Conservation (phyloP, 2,797 vertebrate genomes). For the Varecia variegata region DNA sequence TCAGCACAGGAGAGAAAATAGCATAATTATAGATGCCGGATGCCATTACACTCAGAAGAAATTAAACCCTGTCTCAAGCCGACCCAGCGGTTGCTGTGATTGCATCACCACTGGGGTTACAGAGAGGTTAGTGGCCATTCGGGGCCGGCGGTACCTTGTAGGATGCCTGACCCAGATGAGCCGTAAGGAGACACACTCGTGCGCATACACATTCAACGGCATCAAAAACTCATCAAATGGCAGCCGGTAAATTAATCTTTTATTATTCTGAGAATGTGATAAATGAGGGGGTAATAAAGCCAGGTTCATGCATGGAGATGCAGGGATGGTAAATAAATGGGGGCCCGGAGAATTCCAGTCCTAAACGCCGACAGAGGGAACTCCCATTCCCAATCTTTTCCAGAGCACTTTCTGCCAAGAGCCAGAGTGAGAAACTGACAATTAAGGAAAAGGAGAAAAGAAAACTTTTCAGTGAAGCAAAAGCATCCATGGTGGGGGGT, state of each 20-base stretch:
- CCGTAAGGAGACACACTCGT: neutral
- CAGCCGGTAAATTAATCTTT: slow-evolving; percentile 67
- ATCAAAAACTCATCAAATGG: slow-evolving; percentile 71
- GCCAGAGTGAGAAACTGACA: neutral
- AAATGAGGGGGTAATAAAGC: slow-evolving; percentile 71
- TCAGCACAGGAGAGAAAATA: slow-evolving; percentile 93
- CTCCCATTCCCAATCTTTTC: neutral
- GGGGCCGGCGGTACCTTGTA: slow-evolving; percentile 71
- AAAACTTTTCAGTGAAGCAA: neutral
- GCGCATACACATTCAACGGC: neutral
- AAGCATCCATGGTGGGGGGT: neutral
- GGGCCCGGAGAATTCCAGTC: slow-evolving; percentile 30
- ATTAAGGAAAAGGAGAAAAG: neutral
- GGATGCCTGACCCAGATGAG: slow-evolving; percentile 67
- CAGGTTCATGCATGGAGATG: slow-evolving; percentile 51
- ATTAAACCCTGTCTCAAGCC: slow-evolving; percentile 88
- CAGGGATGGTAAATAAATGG: slow-evolving; percentile 66
- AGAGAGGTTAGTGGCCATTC: slow-evolving; percentile 77
- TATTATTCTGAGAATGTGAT: slow-evolving; percentile 74
- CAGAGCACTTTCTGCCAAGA: neutral
- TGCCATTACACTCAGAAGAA: slow-evolving; percentile 94
- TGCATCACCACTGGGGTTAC: slow-evolving; percentile 80
- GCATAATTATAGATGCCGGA: slow-evolving; percentile 95
- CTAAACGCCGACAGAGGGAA: slow-evolving; percentile 6
- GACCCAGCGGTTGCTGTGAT: slow-evolving; percentile 80